Conservation (phyloP, 2,797 vertebrate genomes). For the Loriculus beryllinus region DNA sequence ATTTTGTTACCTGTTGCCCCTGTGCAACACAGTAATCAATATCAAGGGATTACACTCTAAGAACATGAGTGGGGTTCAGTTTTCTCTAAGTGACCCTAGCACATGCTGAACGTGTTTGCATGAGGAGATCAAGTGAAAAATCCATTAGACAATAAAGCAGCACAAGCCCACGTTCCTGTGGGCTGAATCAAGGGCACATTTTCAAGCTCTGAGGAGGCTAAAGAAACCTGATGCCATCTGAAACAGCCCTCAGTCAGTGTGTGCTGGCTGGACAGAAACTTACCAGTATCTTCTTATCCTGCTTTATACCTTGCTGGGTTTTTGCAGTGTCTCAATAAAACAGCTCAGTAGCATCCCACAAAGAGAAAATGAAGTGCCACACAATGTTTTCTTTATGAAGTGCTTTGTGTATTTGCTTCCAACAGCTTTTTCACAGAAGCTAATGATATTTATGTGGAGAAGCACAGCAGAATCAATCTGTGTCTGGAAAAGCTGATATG, state of each 20-base stretch:
- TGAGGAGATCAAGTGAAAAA: slow-evolving; percentile 71
- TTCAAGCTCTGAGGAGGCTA: slow-evolving; percentile 58
- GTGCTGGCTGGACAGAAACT: not conserved
- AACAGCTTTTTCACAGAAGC: not conserved
- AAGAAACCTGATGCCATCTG: slow-evolving; percentile 56
- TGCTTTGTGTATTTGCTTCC: not conserved
- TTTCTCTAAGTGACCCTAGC: slow-evolving; percentile 70
- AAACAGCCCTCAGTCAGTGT: slow-evolving; percentile 15
- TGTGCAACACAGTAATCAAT: slow-evolving; percentile 67
- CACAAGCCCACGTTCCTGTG: slow-evolving; percentile 63
- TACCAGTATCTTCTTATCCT: not conserved
- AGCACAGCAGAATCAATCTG: not conserved
- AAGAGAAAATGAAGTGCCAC: not conserved
- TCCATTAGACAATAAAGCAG: slow-evolving; percentile 69
- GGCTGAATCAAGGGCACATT: slow-evolving; percentile 65
- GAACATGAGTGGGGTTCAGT: slow-evolving; percentile 67
- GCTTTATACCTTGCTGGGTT: not conserved
- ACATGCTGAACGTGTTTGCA: slow-evolving; percentile 61
- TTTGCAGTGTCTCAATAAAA: not conserved
- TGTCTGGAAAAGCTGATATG: slow-evolving; percentile 37
- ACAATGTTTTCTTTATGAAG: not conserved
- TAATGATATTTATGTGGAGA: not conserved
- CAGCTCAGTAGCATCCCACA: not conserved
- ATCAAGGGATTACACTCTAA: slow-evolving; percentile 68
- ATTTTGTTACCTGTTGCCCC: slow-evolving; percentile 70